Base-by-base conservation (phyloP, 2,113 vertebrate species). In the Ursus arctos region DNA sequence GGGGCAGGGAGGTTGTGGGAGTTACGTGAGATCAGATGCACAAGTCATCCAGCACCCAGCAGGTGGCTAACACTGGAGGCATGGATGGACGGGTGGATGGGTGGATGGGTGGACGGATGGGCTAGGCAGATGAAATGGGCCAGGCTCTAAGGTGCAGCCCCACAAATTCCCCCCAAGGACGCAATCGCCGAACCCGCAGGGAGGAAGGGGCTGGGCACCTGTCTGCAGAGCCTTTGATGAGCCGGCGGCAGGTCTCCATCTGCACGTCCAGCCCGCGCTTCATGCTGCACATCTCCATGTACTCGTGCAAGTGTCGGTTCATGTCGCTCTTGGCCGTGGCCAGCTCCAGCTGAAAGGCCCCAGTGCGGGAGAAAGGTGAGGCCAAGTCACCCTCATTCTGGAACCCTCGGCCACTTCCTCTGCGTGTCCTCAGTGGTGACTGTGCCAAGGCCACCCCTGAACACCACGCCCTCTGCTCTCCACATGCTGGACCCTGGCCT, bases 261-360 rank as follows among this genome's bases (percentile, higher is more conserved):
- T 99, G 99, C 87, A 99, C 99, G 0, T 99, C 99, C 97, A 99
- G 99, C 51, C 99, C 99, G n/a, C 99, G 98, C 98, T 99, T 99
- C 99, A 99, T 99, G 82, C 99, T 99, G 97, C 99, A 99, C 99
- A 99, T 99, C 96, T 99, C 99, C 99, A 99, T 99, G 98, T 99
- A 99, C 98, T 99, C 99, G 0, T 99, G 99, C 77, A 99, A 98
- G 97, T 99, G 99, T 0, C 99, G 99, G 98, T 99, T 99, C 99
- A 99, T 99, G 98, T 99, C 99, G 0, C 99, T 99, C 98, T 99
- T 99, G 63, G 99, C 99, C 0, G 99, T 99, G 93, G 99, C 99
- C 98, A 99, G 97, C 79, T 99, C 99, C 98, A 99, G 98, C 99
- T 99, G 96, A 99, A 97, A 93, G 99, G 99, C 6, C 99, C 99